phyloP scores from a whole-genome alignment of 2,888 invertebrate species.

The Drosophila dives region DNA sequence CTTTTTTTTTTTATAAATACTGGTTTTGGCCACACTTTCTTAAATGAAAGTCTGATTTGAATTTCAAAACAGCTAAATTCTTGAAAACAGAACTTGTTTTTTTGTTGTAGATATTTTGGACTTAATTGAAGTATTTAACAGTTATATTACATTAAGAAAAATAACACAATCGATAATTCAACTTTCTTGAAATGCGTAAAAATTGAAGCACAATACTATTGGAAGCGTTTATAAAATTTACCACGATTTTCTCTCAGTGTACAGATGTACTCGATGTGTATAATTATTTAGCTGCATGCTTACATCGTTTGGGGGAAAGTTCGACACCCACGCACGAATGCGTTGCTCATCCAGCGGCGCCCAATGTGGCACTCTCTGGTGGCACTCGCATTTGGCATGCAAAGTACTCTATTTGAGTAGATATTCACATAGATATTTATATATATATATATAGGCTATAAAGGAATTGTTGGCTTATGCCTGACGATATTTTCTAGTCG shows the following conservation, averaged over 20 bases:
- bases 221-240: not conserved
- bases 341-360: slow-evolving; percentile 62
- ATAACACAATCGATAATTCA: not conserved
- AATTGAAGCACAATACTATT: not conserved
- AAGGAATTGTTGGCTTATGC: slow-evolving; percentile 21
- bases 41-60: not conserved
- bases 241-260: not conserved
- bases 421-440: too few relatives aligned
- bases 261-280: not conserved
- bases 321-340: slow-evolving; percentile 74
- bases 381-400: slow-evolving; percentile 42
- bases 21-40: not conserved
- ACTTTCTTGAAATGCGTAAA: not conserved
- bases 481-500: slow-evolving; percentile 42
- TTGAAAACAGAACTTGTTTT: not conserved
- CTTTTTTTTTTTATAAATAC: not conserved
- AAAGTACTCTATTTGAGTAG: slow-evolving; percentile 5
- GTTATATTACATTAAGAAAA: not conserved
- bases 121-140: not conserved
- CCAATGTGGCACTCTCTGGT: slow-evolving; percentile 17
- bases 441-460: slow-evolving; percentile 6
- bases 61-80: not conserved
- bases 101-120: not conserved
- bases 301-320: slow-evolving; percentile 64
- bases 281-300: slow-evolving; percentile 64